These are phyloP conservation scores for Hydrotaea cyrtoneurina DNA, from an alignment of 2,888 invertebrate species.

Conservation along the genomic window DNA sequence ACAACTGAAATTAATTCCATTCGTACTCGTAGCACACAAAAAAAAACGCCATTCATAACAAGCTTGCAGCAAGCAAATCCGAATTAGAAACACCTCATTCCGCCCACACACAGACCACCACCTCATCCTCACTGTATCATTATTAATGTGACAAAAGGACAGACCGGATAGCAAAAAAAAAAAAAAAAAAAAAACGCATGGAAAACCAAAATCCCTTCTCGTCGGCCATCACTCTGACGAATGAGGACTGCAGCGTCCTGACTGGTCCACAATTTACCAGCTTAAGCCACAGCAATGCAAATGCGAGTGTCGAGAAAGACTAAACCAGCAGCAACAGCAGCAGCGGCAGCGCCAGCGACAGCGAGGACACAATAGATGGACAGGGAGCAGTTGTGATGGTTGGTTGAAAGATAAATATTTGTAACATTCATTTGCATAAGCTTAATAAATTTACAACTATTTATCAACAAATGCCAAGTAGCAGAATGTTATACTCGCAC, in stretches of 20 bases:
- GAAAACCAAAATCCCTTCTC: neutral
- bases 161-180: neutral
- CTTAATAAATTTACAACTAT: constrained; percentile 67
- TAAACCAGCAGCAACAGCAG: neutral
- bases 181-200: neutral
- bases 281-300: constrained; percentile 32
- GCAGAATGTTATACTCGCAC: neutral
- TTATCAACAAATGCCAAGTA: constrained; percentile 58
- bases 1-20: neutral
- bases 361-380: constrained; percentile 15
- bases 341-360: neutral
- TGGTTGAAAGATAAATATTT: constrained; percentile 67
- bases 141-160: constrained; percentile 17
- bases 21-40: neutral
- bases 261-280: constrained; percentile 15
- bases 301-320: neutral
- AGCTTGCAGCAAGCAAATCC: neutral
- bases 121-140: constrained; percentile 22
- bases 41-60: constrained; percentile 8
- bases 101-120: neutral
- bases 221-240: neutral
- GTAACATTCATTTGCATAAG: constrained; percentile 66
- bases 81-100: neutral
- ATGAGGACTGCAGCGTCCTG: neutral
- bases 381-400: constrained; percentile 60